Evolutionary conservation across 37 sponge, comb jelly and placozoan genomes (phyloP).

Genomic region (Axinella damicornis): DNA sequence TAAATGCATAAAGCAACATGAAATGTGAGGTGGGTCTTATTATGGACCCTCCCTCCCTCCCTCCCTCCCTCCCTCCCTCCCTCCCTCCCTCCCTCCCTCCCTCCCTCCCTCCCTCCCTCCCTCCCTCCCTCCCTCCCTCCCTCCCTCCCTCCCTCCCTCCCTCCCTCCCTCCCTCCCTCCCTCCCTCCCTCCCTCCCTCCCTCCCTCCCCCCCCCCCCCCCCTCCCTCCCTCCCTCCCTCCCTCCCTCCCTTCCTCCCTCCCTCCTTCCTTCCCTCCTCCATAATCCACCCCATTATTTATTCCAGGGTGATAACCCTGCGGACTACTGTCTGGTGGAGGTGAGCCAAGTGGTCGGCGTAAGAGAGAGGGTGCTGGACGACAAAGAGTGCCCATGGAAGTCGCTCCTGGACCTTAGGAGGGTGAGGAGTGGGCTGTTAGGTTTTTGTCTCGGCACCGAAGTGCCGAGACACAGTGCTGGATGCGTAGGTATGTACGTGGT

Average conservation of each 20-base stretch:
- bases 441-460: no score
- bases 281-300: no score
- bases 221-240: background rate
- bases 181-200: constrained; percentile 5
- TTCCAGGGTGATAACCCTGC: constrained; percentile 46
- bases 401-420: constrained; percentile 23
- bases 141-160: background rate
- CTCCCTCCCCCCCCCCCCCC: background rate
- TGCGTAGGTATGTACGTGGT: no score
- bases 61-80: constrained; percentile 5
- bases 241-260: background rate
- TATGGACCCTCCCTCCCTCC: no score
- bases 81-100: background rate
- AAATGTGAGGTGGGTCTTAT: no score
- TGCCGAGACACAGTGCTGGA: no score
- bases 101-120: constrained; percentile 8
- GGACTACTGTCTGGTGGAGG: constrained; percentile 72
- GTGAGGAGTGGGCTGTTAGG: background rate
- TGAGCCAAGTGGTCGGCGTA: constrained; percentile 45
- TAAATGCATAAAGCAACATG: no score
- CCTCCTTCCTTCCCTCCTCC: background rate
- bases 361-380: constrained; percentile 44
- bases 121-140: background rate
- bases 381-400: constrained; percentile 51
- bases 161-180: constrained; percentile 19